Base-by-base conservation (phyloP, 1,140 invertebrate genomes). In the Drosophila serrata region DNA sequence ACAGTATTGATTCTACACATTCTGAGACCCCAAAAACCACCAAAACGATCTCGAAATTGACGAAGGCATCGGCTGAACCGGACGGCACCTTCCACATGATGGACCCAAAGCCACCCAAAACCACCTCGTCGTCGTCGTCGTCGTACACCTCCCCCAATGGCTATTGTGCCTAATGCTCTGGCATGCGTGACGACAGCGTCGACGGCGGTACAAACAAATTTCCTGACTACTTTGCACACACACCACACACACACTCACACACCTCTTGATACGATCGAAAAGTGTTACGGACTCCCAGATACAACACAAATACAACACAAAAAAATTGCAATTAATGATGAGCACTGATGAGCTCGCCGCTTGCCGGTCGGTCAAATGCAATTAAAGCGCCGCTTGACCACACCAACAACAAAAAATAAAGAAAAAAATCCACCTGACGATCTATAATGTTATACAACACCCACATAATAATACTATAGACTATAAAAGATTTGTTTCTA, bases 171-270 rank as follows among this genome's bases (percentile, higher is more conserved):
- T 60, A 87, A 91, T 92, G 87, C 75, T 75, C 74, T 78, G 82
- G 86, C 91, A 92, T 91, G 91, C 91, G 91, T 92, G 91, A 92
- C 91, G 85, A 75, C 72, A 45, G 46, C 70, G 88, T 86, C 88
- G 82, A 82, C 61, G 42, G 68, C 74, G 82, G 78, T 84, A 75
- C 76, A 82, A 91, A 81, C 81, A 91, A 91, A 87, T 87, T 87
- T 87, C 85, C 84, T 87, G 84, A 84, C 79, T 86, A 56, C 60
- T 61, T 75, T n/a, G 57, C 69, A 58, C 56, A 82, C 64, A 78
- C 57, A 77, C 61, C 57, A 70, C 61, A 53, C 39, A 76, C 64
- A 11, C 40, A 61, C 53, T 49, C 46, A 59, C 57, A 65, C 29
- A 42, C 37, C 37, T 51, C 49, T 53, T 48, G 79, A 75, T 87